Conservation (phyloP, 2,888 invertebrate species). For the Lysandra coridon region DNA sequence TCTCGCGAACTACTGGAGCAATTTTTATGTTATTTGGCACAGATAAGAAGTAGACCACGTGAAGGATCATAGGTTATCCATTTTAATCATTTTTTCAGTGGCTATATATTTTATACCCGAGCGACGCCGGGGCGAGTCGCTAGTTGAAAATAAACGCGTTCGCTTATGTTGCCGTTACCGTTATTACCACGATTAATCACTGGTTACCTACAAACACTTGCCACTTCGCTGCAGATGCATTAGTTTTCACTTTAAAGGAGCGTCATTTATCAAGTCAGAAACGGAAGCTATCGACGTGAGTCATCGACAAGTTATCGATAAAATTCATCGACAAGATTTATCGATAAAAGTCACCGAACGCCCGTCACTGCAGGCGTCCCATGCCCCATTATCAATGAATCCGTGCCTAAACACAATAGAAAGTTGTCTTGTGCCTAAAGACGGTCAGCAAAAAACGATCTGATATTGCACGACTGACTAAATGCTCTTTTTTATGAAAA, state of each 20-base stretch:
- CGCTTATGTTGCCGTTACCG: not conserved
- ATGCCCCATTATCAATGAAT: constrained; percentile 68
- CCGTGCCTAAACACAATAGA: constrained; percentile 72
- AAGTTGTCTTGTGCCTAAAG: constrained; percentile 68
- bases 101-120: too few species aligned
- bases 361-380: constrained; percentile 49
- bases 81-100: too few species aligned
- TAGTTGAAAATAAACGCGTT: not conserved
- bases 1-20: too few species aligned
- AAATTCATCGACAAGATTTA: constrained; percentile 41
- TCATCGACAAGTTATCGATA: constrained; percentile 41
- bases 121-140: too few species aligned
- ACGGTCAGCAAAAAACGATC: constrained; percentile 53
- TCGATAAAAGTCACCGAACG: constrained; percentile 34
- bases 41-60: too few species aligned
- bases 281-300: constrained; percentile 38
- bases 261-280: constrained; percentile 39
- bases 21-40: too few species aligned
- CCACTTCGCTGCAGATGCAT: constrained; percentile 3
- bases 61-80: too few species aligned
- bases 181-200: constrained; percentile 5
- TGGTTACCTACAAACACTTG: not conserved
- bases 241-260: constrained; percentile 42
- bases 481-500: not conserved
- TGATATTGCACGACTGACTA: not conserved